Evolutionary conservation across 2,113 vertebrate genomes (phyloP), one percentile per base, ranked within the genome.

Genomic region (Gadus chalcogrammus): DNA sequence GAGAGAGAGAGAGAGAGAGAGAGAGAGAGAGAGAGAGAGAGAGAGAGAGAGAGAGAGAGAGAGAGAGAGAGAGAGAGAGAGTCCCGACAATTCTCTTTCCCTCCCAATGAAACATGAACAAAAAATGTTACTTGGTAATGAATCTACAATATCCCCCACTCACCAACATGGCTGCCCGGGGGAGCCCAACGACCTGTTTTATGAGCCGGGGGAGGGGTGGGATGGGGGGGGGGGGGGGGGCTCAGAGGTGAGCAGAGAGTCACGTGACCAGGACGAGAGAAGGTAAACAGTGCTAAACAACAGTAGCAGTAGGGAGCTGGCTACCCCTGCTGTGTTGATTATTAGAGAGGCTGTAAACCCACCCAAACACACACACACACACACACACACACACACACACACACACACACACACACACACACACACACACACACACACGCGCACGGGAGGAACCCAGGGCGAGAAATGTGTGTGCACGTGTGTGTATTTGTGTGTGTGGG

Each of bases 251-350:
- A n/a, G n/a, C 55, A 58, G 55, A 58, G 61, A 62, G 61, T 15
- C 61, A 15, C 24, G 60, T 27, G 22, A 1, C 20, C 22, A 27
- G 22, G 61, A 74, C 66, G 63, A 17, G 75, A 77, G 70, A 87
- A 75, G 67, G 74, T 81, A 88, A 89, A 87, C 86, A 87, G 84
- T 55, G 77, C 86, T 89, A 87, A 90, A 90, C 84, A 88, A 81
- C 80, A 82, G 84, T 66, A 77, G 76, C 84, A 61, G 74, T 59
- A 63, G 87, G 87, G 79, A 67, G 76, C 15, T 64, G 67, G 13
- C 55, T 13, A 77, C 64, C 27, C 71, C 87, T 70, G 80, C 85
- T 79, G 85, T 61, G 83, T 70, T 89, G 89, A 85, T 89, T 89
- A 85, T 89, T 89, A 82, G 82, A 83, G 79, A 13, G 79, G 87